A percentile compares a stretch with the other conserved stretches of the same genome.
Evolutionary conservation across 2,113 vertebrate genomes (phyloP).

Genomic region (Antigone vipio): DNA sequence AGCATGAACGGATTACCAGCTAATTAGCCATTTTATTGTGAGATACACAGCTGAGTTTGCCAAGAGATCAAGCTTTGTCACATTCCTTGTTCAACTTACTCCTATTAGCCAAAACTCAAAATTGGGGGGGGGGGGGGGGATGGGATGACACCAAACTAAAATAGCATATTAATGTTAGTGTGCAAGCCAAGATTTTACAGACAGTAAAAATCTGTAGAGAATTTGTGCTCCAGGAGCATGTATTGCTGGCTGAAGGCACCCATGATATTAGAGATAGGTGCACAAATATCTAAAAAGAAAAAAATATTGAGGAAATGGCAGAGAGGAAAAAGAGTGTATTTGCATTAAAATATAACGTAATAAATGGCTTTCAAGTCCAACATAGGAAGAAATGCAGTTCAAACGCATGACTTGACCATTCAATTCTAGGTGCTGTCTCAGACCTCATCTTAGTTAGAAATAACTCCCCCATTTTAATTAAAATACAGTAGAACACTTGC

Average conservation of each 20-base stretch:
- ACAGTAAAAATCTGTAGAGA: neutral
- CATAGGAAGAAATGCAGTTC: neutral
- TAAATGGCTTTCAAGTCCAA: neutral
- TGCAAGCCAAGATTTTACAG: neutral
- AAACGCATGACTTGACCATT: neutral
- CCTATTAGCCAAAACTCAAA: neutral
- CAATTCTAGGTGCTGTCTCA: neutral
- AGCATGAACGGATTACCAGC: conserved; percentile 13
- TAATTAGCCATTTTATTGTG: conserved; percentile 60
- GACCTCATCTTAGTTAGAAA: neutral
- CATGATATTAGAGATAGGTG: neutral
- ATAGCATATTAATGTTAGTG: neutral
- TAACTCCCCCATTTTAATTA: neutral
- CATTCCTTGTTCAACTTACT: conserved; percentile 3
- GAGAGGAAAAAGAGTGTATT: neutral
- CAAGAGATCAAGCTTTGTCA: conserved; percentile 38
- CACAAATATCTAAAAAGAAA: neutral
- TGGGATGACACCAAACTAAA: neutral
- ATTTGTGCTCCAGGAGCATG: neutral
- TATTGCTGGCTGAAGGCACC: neutral
- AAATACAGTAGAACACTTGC: neutral
- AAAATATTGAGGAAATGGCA: neutral
- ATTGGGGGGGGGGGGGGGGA: fast-evolving
- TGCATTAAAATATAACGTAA: neutral
- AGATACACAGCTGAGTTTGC: conserved; percentile 42